A percentile compares a stretch with the other conserved stretches of the same genome.
Conservation (phyloP, 2,888 invertebrate species). For the Oligia fasciuncula region DNA sequence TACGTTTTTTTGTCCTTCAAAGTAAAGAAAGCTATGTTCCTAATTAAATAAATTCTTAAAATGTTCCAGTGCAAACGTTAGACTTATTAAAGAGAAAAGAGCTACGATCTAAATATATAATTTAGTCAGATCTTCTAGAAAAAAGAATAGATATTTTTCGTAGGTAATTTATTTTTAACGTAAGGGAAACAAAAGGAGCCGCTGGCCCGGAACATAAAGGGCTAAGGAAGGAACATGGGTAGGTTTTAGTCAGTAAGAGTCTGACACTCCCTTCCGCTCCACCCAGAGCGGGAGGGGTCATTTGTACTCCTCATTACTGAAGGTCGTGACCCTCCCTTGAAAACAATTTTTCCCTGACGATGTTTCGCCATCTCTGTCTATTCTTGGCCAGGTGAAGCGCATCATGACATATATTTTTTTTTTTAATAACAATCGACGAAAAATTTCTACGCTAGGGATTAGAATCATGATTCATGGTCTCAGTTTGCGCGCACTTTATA, state of each 20-base stretch:
- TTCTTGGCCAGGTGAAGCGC: no score
- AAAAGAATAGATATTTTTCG: neutral
- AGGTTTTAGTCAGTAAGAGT: no score
- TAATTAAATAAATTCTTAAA: slow-evolving; percentile 28
- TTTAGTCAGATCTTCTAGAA: neutral
- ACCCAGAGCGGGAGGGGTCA: no score
- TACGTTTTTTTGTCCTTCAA: slow-evolving; percentile 19
- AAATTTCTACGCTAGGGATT: neutral
- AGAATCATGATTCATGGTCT: neutral
- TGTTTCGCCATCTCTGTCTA: no score
- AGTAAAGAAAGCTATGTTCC: slow-evolving; percentile 1
- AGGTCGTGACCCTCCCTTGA: no score
- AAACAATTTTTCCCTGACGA: no score
- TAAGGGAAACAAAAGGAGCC: neutral
- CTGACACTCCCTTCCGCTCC: no score
- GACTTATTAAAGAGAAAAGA: slow-evolving; percentile 4
- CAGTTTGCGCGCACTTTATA: neutral
- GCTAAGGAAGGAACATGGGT: no score
- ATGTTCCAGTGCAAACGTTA: neutral
- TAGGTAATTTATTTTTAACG: neutral
- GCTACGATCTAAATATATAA: neutral
- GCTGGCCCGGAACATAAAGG: no score
- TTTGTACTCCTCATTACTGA: no score
- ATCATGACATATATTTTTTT: neutral
- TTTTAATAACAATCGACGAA: neutral